Evolutionary conservation across 2,797 vertebrate species (phyloP).

Genomic region (Tokudaia tokunoshimensis): DNA sequence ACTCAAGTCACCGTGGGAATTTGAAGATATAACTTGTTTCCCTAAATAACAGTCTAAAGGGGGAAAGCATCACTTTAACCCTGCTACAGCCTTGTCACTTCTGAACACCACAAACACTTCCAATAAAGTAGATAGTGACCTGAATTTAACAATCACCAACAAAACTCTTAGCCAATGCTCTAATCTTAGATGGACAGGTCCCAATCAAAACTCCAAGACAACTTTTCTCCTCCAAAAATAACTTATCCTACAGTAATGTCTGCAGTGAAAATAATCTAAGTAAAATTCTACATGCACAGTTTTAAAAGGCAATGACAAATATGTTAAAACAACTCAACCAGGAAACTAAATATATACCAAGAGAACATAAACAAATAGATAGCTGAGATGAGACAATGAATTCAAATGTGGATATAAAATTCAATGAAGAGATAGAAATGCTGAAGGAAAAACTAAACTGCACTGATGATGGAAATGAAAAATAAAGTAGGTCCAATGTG

Average conservation of each 20-base stretch:
- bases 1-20: background rate
- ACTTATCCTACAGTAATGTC: background rate
- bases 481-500: background rate
- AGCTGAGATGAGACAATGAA: background rate
- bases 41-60: background rate
- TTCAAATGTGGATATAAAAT: background rate
- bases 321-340: background rate
- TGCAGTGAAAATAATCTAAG: background rate
- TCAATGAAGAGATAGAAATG: background rate
- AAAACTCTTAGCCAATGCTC: background rate
- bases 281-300: background rate
- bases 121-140: background rate
- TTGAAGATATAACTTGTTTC: background rate
- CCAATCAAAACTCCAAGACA: background rate
- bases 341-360: background rate
- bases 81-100: background rate
- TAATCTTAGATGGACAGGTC: background rate
- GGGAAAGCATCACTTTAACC: background rate
- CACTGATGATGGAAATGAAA: background rate
- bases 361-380: background rate
- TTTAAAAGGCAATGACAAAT: background rate
- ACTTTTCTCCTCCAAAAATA: background rate
- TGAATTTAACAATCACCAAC: background rate
- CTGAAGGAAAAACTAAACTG: background rate
- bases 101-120: background rate